Evolutionary conservation across 2,797 vertebrate genomes (phyloP).

Genomic region (Melanotaenia boesemani): DNA sequence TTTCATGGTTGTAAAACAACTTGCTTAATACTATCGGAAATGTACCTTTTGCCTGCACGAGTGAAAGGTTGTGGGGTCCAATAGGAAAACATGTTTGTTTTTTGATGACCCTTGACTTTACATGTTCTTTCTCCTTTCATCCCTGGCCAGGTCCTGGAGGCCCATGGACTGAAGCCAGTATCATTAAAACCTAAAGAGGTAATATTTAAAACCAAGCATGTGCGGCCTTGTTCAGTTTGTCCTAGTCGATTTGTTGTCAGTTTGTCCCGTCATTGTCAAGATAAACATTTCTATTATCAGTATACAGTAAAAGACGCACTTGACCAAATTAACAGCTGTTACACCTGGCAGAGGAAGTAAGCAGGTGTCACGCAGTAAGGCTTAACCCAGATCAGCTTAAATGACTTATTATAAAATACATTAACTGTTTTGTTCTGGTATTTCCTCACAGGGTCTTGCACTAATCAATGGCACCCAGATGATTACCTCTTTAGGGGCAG

Average conservation of each 20-base stretch:
- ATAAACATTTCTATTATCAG: not conserved
- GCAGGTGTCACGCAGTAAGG: not conserved
- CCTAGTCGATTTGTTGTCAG: not conserved
- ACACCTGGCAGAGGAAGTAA: not conserved
- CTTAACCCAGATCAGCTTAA: not conserved
- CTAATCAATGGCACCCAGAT: conserved; percentile 99
- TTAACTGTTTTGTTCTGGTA: not conserved
- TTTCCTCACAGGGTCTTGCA: conserved; percentile 88
- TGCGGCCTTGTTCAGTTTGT: not conserved
- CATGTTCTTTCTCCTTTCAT: conserved; percentile 63
- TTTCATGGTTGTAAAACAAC: conserved; percentile 24
- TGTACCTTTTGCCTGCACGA: conserved; percentile 24
- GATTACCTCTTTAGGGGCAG: conserved; percentile 97
- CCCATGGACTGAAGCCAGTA: conserved; percentile 94
- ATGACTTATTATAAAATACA: not conserved
- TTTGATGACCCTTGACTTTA: conserved; percentile 65
- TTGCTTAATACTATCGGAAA: conserved; percentile 23
- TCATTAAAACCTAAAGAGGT: conserved; percentile 97
- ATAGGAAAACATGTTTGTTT: conserved; percentile 72
- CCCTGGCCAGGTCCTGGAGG: conserved; percentile 90
- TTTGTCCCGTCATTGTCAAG: not conserved
- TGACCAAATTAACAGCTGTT: not conserved
- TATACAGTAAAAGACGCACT: not conserved
- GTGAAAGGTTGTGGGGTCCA: conserved; percentile 48
- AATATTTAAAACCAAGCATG: conserved; percentile 37